phyloP scores from a whole-genome alignment of 1,140 invertebrate species.

The Saccostrea echinata region DNA sequence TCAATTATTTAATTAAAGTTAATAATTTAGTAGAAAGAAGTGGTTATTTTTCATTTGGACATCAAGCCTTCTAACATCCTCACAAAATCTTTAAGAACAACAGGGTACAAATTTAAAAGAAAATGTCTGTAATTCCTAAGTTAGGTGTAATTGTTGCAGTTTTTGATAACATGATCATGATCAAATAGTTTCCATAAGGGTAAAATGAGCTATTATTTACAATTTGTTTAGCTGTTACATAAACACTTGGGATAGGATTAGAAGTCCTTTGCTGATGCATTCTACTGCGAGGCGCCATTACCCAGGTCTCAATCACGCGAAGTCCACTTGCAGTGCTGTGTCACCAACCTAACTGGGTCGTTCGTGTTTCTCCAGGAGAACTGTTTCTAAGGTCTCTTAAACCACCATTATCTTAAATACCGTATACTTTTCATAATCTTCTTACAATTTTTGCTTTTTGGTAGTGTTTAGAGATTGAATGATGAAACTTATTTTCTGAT shows the following conservation, averaged over 20 bases:
- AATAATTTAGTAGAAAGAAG: too few relatives aligned
- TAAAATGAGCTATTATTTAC: conserved; percentile 30
- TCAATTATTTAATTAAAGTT: too few relatives aligned
- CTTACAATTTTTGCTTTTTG: conserved; percentile 3
- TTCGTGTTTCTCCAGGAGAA: background rate
- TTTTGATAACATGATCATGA: conserved; percentile 17
- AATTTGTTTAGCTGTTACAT: conserved; percentile 25
- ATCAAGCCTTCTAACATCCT: background rate
- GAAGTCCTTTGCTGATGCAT: conserved; percentile 2
- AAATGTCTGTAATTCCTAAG: background rate
- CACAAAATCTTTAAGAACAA: background rate
- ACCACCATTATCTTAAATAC: conserved; percentile 35
- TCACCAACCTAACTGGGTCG: background rate
- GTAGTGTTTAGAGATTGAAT: background rate
- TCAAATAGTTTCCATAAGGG: conserved; percentile 28
- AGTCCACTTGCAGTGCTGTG: conserved; percentile 5
- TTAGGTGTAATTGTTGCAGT: conserved; percentile 10
- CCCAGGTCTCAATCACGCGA: conserved; percentile 17
- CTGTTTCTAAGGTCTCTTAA: conserved; percentile 11
- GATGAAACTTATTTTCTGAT: background rate
- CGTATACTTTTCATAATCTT: background rate
- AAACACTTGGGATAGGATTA: conserved; percentile 23
- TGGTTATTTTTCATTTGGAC: too few relatives aligned
- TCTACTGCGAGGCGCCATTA: conserved; percentile 6
- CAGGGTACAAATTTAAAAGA: background rate